phyloP scores from a whole-genome alignment of 2,113 vertebrate genomes.

The Pterocles gutturalis region DNA sequence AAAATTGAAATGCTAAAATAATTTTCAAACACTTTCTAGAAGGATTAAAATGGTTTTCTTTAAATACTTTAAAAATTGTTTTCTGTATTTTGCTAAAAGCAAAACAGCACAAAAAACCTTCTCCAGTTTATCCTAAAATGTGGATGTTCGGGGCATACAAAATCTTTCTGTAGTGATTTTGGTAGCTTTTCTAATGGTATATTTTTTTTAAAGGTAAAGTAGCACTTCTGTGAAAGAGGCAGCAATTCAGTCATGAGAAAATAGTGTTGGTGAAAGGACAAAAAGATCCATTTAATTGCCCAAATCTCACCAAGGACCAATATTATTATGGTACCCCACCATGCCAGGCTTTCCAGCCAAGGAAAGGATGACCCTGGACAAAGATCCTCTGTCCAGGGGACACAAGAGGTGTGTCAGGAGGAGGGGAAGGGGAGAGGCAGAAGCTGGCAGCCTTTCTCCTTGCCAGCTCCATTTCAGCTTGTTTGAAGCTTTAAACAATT shows the following conservation, averaged over 20 bases:
- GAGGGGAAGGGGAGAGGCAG: neutral
- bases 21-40: neutral
- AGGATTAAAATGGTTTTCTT: neutral
- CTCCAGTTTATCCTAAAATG: neutral
- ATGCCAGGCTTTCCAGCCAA: neutral
- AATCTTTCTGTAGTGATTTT: neutral
- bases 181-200: neutral
- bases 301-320: neutral
- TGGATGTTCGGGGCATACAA: neutral
- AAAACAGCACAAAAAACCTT: rapidly evolving
- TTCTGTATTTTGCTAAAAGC: neutral
- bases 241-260: neutral
- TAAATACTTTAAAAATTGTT: neutral
- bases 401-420: rapidly evolving
- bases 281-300: neutral
- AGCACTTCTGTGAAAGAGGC: neutral
- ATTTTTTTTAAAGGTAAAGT: neutral
- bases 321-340: neutral
- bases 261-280: neutral
- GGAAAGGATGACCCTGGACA: neutral
- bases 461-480: neutral
- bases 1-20: neutral
- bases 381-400: neutral
- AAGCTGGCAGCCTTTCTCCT: neutral
- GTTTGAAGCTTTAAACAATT: neutral